Evolutionary conservation across 2,113 vertebrate species (phyloP), one percentile per base, ranked within the genome.

Genomic region (Rhinichthys klamathensis): DNA sequence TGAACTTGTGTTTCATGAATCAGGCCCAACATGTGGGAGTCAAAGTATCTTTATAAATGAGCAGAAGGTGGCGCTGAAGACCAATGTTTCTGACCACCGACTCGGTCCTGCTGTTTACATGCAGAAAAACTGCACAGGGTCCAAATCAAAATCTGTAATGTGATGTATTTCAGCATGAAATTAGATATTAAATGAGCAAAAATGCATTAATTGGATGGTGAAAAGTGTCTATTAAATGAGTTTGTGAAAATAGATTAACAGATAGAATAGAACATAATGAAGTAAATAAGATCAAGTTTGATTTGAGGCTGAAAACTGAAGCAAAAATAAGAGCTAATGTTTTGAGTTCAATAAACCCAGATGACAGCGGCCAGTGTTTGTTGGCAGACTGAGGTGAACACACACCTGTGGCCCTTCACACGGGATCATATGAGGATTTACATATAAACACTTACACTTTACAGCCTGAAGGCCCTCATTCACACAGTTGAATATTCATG

Each of bases 21-120:
- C 16, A 70, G 35, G 32, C 32, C 32, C 67, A 70, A 11, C 67
- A 35, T 23, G 35, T 72, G 10, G 69, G 38, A 74, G 6, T 41
- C 44, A 15, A 72, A 44, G 69, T 13, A n/a, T 73, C 0, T 73
- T 46, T 46, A 73, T 49, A 74, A 49, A 46, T 61, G 56, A 79
- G 13, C 76, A 79, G 21, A 41, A 79, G 76, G 54, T 60, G 76
- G 76, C 35, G 56, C 76, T 61, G 6, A 41, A 61, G 56, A 41
- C 38, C 76, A 44, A 46, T 15, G 25, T 25, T 25, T 6, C 27
- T 16, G 12, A 65, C 25, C 25, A 15, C 35, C 15, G 38, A 73
- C 70, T 73, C 11, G 6, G 25, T 73, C 23, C 23, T 16, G 41
- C 69, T 0, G 23, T 25, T 73, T n/a, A 44, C 70, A 73, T 73